phyloP scores from a whole-genome alignment of 2,113 vertebrate species.

The Heptranchias perlo region DNA sequence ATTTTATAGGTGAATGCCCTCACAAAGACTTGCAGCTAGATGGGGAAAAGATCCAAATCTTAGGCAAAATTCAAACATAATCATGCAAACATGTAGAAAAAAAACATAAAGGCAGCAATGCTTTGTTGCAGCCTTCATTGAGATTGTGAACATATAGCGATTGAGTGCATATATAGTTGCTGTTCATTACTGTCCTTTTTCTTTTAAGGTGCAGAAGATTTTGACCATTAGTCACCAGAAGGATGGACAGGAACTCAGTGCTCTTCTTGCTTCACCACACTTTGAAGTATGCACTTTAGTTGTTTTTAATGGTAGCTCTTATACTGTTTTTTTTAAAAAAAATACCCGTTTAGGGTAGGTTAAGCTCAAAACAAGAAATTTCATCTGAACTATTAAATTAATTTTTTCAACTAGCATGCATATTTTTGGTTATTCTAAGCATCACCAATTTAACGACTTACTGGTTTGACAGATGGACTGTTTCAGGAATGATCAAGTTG shows the following conservation, averaged over 20 bases:
- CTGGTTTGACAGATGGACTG: neutral
- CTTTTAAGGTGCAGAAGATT: slow-evolving; percentile 75
- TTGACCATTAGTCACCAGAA: slow-evolving; percentile 77
- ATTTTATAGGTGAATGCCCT: slow-evolving; percentile 18
- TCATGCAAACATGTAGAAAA: slow-evolving; percentile 28
- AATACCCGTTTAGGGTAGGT: neutral
- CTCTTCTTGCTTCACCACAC: slow-evolving; percentile 79
- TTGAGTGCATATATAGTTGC: neutral
- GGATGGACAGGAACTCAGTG: slow-evolving; percentile 78
- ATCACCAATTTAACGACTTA: neutral
- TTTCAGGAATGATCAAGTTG: neutral
- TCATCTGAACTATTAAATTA: neutral
- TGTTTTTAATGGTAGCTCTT: neutral
- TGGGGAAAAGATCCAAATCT: slow-evolving; percentile 34
- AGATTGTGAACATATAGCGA: slow-evolving; percentile 34
- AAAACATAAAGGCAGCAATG: slow-evolving; percentile 38
- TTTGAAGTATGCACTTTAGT: slow-evolving; percentile 68
- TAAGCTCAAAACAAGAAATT: neutral
- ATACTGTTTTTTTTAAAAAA: neutral
- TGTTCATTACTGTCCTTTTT: slow-evolving; percentile 39
- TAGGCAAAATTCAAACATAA: slow-evolving; percentile 36
- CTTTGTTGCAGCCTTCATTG: slow-evolving; percentile 39
- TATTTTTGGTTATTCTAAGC: neutral
- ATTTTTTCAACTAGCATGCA: neutral
- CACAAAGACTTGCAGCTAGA: slow-evolving; percentile 42